Evolutionary conservation across 2,888 invertebrate genomes (phyloP).

Genomic region (Drosophila glabriapex): DNA sequence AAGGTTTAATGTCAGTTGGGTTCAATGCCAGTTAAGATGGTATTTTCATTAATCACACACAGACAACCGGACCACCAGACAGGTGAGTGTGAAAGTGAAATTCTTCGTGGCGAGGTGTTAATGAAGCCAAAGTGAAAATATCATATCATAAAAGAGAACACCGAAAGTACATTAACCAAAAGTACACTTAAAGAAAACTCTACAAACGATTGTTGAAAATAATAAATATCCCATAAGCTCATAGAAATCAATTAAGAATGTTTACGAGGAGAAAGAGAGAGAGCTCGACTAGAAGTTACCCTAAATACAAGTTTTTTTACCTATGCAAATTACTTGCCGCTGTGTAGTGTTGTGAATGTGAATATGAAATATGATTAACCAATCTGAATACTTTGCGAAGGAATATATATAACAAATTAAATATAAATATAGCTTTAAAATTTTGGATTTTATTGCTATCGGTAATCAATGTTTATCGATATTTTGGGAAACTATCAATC

Average conservation of each 20-base stretch:
- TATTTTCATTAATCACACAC: slow-evolving; percentile 50
- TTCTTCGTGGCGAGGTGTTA: slow-evolving; percentile 62
- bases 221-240: neutral
- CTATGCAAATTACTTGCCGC: neutral
- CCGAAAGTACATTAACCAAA: neutral
- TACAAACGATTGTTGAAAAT: neutral
- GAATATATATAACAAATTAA: neutral
- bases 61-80: slow-evolving; percentile 7
- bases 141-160: slow-evolving; percentile 37
- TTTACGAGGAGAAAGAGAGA: neutral
- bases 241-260: neutral
- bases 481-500: neutral
- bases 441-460: neutral
- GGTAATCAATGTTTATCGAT: neutral
- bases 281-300: neutral
- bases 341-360: no score
- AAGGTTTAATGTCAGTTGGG: slow-evolving; percentile 51
- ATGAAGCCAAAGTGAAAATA: slow-evolving; percentile 74
- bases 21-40: slow-evolving; percentile 34
- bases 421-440: neutral
- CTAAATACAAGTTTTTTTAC: neutral
- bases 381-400: neutral
- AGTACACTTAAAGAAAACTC: neutral
- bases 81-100: slow-evolving; percentile 73
- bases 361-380: neutral